phyloP scores from a whole-genome alignment of 2,113 vertebrate genomes.

The Thermophis baileyi region DNA sequence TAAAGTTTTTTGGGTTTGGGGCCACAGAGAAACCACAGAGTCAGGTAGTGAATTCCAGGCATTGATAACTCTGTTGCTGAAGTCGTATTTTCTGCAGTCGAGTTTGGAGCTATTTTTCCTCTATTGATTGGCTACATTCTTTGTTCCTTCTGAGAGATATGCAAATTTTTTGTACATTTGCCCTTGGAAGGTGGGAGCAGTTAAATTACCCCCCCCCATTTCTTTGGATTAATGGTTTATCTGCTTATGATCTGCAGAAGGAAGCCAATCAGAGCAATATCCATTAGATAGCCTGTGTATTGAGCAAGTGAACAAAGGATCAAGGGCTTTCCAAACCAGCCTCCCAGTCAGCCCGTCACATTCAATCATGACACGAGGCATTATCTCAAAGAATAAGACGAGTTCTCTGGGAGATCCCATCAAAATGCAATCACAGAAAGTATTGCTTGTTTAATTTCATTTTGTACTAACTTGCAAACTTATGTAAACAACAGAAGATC shows the following conservation, averaged over 20 bases:
- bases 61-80: no score
- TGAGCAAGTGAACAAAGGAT: background rate
- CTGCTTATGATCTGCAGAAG: background rate
- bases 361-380: constrained; percentile 12
- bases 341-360: constrained; percentile 2
- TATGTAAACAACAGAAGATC: background rate
- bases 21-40: no score
- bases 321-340: constrained; percentile 8
- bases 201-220: background rate
- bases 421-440: accelerated
- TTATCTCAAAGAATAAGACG: constrained; percentile 1
- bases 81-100: no score
- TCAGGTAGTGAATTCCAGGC: no score
- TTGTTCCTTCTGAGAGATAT: background rate
- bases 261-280: constrained; percentile 1
- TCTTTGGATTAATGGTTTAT: background rate
- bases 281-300: constrained; percentile 6
- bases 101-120: no score
- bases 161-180: background rate
- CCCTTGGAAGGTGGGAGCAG: background rate
- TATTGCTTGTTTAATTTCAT: background rate
- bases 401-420: background rate
- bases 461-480: background rate
- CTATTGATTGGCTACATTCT: background rate
- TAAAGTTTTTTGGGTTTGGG: no score